These are phyloP conservation scores for Schizaphis graminum DNA, from an alignment of 2,888 invertebrate species.

Conservation along the genomic window DNA sequence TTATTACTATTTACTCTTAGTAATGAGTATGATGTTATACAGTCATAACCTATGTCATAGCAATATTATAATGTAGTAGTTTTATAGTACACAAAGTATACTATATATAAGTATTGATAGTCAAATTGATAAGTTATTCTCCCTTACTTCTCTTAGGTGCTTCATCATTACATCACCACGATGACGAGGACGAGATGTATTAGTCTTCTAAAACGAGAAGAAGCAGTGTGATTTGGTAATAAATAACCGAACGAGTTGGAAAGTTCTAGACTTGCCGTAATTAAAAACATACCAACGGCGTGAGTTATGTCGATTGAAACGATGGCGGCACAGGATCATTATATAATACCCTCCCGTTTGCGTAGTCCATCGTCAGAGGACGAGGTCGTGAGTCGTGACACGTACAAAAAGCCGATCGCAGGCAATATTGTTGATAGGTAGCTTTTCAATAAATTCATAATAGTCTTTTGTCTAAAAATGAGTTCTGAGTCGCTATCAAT, in stretches of 20 bases:
- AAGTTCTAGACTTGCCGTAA: slow-evolving; percentile 42
- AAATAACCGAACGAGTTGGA: slow-evolving; percentile 31
- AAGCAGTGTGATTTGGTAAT: slow-evolving; percentile 29
- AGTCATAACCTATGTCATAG: background rate
- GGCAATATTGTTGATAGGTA: background rate
- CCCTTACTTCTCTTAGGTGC: background rate
- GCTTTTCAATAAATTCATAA: slow-evolving; percentile 26
- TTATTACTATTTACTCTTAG: background rate
- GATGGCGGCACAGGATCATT: background rate
- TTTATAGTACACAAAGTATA: background rate
- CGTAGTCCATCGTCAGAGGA: background rate
- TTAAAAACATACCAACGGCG: slow-evolving; percentile 45
- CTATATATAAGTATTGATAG: background rate
- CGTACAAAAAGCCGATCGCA: background rate
- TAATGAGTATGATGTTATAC: background rate
- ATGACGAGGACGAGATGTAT: background rate
- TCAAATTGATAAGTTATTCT: background rate
- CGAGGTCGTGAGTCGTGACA: background rate
- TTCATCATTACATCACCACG: background rate
- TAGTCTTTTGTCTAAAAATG: slow-evolving; percentile 7
- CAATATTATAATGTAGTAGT: background rate
- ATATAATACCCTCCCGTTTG: background rate
- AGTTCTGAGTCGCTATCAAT: background rate
- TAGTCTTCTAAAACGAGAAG: background rate
- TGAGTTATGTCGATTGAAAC: slow-evolving; percentile 36